A percentile compares a stretch with the other conserved stretches of the same genome.
Evolutionary conservation across 2,797 vertebrate species (phyloP).

Genomic region (Peromyscus aztecus): DNA sequence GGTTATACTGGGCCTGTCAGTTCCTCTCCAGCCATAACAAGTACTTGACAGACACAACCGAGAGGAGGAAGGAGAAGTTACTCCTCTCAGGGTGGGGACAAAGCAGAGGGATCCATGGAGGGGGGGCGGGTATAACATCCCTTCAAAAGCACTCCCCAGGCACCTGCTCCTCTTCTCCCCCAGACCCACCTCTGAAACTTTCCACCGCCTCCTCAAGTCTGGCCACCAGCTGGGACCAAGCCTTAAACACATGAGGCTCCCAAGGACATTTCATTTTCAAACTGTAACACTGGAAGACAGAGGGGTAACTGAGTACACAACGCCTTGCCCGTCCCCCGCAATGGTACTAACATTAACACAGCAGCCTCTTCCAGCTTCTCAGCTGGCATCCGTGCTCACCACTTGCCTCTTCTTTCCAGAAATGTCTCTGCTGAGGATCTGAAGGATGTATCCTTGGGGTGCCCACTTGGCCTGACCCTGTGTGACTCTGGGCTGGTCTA

Average conservation of each 20-base stretch:
- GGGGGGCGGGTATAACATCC: neutral
- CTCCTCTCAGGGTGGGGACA: neutral
- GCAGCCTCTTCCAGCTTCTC: neutral
- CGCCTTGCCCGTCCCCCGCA: neutral
- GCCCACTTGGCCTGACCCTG: neutral
- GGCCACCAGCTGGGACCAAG: neutral
- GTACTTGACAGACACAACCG: too few relatives aligned
- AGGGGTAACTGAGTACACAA: neutral
- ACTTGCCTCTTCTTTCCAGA: slow-evolving; percentile 8
- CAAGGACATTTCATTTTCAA: neutral
- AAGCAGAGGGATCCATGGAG: neutral
- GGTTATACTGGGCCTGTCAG: neutral
- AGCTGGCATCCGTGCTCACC: neutral
- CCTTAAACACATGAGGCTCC: neutral
- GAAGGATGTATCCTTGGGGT: neutral
- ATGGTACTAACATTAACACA: neutral
- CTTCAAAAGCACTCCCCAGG: neutral
- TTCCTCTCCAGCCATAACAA: neutral
- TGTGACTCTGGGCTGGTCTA: neutral
- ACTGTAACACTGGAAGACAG: neutral
- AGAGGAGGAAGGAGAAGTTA: neutral
- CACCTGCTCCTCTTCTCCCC: neutral
- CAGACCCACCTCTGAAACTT: neutral
- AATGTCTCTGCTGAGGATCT: neutral
- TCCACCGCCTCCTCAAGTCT: neutral